Evolutionary conservation across 2,797 vertebrate genomes (phyloP), one percentile per base, ranked within the genome.

Genomic region (Coracias cyanogaster): DNA sequence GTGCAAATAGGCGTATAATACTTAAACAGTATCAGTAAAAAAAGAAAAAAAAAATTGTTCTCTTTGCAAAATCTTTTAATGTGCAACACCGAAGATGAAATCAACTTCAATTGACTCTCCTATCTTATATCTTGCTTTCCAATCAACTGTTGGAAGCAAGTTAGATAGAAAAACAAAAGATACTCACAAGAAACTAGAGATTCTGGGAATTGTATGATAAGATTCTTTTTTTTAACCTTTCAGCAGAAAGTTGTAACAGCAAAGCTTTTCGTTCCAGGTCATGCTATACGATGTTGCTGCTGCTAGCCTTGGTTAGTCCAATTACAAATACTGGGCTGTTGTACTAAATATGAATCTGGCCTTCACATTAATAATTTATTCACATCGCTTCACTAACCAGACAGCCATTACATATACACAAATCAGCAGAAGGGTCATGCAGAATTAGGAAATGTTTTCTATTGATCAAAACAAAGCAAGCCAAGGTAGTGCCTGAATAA

Each of bases 351-450:
- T 55, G 67, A 90, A 91, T 72, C 66, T 90, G 81, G 45, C 76
- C 72, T 93, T 92, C 90, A 81, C 64, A 54, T 97, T 88, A 92
- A 96, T 93, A 80, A 97, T 96, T 95, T 91, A 94, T 73, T 92
- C 49, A 37, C 54, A 71, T 78, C 26, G 6, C 85, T 86, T 91
- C 76, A 48, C 92, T 89, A 92, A 81, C 74, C 79, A 82, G 66
- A 78, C 66, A 70, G 45, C 73, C 48, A 79, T 93, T 81, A 54
- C 73, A 66, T 33, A 82, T n/a, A 69, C 66, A 80, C 54, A 91
- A 79, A 96, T 66, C 84, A 69, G 65, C 55, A 79, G 66, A 96
- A 83, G 78, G 69, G 92, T 71, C 31, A 8, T 43, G 41, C 12
- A 82, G 90, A 96, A 95, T 91, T 89, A 92, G 83, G 77, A 94